Evolutionary conservation across 92 coral and sea anemone genomes (phyloP), one percentile per base, ranked within the genome.

Genomic region (Pocillopora meandrina): DNA sequence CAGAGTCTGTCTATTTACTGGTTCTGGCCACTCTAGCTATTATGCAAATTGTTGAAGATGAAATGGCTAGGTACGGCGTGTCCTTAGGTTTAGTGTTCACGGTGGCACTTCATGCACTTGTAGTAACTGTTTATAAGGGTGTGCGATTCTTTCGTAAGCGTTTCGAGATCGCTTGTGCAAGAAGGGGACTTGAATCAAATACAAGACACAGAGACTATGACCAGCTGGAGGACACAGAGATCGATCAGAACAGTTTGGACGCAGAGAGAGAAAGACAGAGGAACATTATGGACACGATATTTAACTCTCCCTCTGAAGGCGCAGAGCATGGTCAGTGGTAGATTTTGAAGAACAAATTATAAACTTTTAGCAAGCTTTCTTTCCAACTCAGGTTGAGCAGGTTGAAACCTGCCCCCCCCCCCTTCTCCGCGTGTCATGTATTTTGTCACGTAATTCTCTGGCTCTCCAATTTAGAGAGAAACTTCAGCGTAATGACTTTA

Each of bases 1-100:
- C 94, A 12, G 99, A 97, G 80, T 88, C 98, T 56, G 21, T 91
- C 23, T 95, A 95, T 66, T 80, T 97, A 36, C 64, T 90, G 61
- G 91, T 87, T 12, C 93, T 97, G 19, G 82, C 94, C 64, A 64
- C 80, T 8, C 56, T 97, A 62, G 91, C 95, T 12, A 70, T 91
- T 56, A 81, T 92, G 81, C 99, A 97, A 62, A 42, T 42, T 42
- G 52, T 42, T 42, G 52, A 42, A 42, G 52, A 1, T 42, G 52
- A 75, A 3, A 67, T 71, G 21, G 56, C 26, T 13, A 81, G 78
- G 72, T 65, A 57, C 35, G 64, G 65, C n/a, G 86, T 90, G 61
- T 80, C 91, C 12, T 77, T 84, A 17, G 52, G 69, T 79, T 61
- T 92, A 12, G 57, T 94, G 49, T 14, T 58, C 61, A 34, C 88